These are phyloP conservation scores for Panthera uncia DNA, from an alignment of 2,113 vertebrate genomes.

Conservation along the genomic window DNA sequence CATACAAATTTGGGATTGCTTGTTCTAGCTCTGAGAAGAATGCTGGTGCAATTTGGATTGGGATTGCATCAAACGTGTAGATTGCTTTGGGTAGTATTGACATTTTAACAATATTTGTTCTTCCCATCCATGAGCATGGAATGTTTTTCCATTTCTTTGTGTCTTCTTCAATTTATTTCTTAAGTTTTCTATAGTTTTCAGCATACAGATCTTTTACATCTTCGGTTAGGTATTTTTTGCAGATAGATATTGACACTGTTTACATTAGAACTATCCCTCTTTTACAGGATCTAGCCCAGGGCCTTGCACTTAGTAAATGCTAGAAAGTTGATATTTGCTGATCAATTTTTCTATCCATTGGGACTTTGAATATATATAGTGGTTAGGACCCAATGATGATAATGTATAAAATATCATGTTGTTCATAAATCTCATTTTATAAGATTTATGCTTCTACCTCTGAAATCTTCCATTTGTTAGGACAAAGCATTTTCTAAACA, in stretches of 20 bases:
- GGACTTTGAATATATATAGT: not conserved
- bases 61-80: too few relatives aligned
- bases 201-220: too few relatives aligned
- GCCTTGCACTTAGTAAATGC: not conserved
- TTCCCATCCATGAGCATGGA: too few relatives aligned
- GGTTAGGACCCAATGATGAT: not conserved
- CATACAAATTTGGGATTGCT: too few relatives aligned
- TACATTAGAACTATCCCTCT: not conserved
- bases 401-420: not conserved
- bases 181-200: too few relatives aligned
- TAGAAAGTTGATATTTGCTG: not conserved
- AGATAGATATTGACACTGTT: not conserved
- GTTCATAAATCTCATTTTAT: constrained; percentile 47
- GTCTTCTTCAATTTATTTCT: too few relatives aligned
- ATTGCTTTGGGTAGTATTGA: too few relatives aligned
- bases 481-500: constrained; percentile 63
- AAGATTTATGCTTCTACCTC: not conserved
- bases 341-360: not conserved
- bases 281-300: not conserved
- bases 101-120: too few relatives aligned
- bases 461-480: constrained; percentile 25
- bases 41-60: too few relatives aligned
- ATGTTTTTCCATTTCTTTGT: too few relatives aligned
- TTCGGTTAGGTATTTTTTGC: not conserved
- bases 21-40: too few relatives aligned